phyloP scores from a whole-genome alignment of 2,113 vertebrate genomes.

The Perca schrenkii region DNA sequence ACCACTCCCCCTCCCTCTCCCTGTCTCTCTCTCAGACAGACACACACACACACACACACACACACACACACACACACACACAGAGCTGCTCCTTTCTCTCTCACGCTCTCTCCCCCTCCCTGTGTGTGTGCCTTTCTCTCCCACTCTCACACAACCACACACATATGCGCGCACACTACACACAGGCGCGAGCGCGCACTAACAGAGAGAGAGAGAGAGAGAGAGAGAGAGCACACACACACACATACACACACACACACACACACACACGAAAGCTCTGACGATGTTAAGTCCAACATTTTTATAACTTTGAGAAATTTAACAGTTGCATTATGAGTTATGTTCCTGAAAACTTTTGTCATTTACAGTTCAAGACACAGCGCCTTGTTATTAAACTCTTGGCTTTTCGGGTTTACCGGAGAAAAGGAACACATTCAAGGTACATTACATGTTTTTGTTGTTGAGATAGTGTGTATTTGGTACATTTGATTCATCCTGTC shows the following conservation, averaged over 20 bases:
- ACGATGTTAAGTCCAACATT: constrained; percentile 46
- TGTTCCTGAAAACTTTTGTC: constrained; percentile 53
- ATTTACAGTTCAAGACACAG: constrained; percentile 2
- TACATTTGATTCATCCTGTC: background rate
- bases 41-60: constrained; percentile 47
- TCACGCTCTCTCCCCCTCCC: constrained; percentile 66
- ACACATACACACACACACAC: constrained; percentile 6
- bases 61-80: constrained; percentile 59
- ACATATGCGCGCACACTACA: constrained; percentile 48
- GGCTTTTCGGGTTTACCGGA: constrained; percentile 15
- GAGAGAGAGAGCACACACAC: constrained; percentile 2
- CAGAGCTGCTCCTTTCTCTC: constrained; percentile 70
- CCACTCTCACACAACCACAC: constrained; percentile 65
- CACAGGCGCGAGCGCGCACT: constrained; percentile 30
- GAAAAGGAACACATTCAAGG: constrained; percentile 22
- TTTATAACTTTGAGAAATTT: constrained; percentile 55
- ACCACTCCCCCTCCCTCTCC: constrained; percentile 38
- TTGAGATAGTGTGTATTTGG: background rate
- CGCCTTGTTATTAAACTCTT: background rate
- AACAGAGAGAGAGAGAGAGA: constrained; percentile 24
- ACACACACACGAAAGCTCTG: constrained; percentile 39
- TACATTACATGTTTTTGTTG: constrained; percentile 2
- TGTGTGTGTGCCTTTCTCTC: constrained; percentile 60
- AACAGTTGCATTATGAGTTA: constrained; percentile 12
- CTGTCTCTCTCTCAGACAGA: constrained; percentile 31